Evolutionary conservation across 2,888 invertebrate genomes (phyloP), one percentile per base, ranked within the genome.

Genomic region (Pollenia labialis): DNA sequence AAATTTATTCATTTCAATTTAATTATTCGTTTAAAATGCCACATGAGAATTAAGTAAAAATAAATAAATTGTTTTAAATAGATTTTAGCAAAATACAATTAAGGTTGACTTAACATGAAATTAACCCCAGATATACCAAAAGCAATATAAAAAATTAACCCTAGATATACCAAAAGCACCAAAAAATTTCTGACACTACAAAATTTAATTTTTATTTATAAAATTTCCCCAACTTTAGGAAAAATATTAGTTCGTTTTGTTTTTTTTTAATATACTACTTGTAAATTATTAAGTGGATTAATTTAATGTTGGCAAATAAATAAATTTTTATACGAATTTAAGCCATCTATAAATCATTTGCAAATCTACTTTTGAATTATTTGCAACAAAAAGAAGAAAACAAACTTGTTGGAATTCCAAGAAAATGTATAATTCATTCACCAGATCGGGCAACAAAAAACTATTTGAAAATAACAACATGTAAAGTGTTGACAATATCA

Each of bases 401-500:
- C 62, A 60, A 16, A 18, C 16, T 64, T 46, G 64, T 64, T 46
- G 46, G 46, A 46, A 64, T 54, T 52, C 42, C 18, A 44, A 48
- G 40, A 74, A 74, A 58, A 46, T 46, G 32, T 50, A 54, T 16
- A 56, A 23, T 40, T 60, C 60, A 60, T 60, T 60, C 40, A 60
- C 12, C 48, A 58, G 32, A 23, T 1, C 9, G 18, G 18, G 14
- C 18, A 18, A n/a, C 8, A 8, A 10, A 72, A 54, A 7, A 14
- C 0, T 58, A 58, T 58, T 23, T 46, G 18, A 60, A 74, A 48
- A 12, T 60, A 74, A 50, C 74, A 74, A 60, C 52, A 54, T 71
- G 54, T 71, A 42, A 48, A 74, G 60, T 74, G 74, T 74, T 74
- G 74, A 74, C 54, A 71, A 71, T 54, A 71, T 71, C 42, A 75